Conservation (phyloP, 2,888 invertebrate genomes). For the Scaptomyza polygonia region DNA sequence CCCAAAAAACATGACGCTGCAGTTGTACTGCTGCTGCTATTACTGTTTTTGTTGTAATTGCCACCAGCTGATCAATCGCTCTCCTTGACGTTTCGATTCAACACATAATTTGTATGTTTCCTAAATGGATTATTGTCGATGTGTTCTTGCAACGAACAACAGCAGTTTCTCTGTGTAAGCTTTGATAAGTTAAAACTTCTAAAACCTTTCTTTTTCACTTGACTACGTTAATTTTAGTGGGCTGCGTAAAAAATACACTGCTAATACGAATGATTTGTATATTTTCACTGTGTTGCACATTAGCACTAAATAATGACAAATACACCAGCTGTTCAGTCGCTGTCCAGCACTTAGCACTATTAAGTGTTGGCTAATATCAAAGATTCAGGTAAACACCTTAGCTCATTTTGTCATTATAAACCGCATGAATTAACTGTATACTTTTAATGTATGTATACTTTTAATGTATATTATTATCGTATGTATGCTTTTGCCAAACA, state of each 20-base stretch:
- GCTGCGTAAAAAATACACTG: constrained; percentile 65
- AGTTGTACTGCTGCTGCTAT: constrained; percentile 33
- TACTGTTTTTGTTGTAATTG: constrained; percentile 41
- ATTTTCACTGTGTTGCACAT: constrained; percentile 54
- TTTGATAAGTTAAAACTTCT: constrained; percentile 9
- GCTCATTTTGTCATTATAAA: not conserved
- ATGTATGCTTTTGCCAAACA: not conserved
- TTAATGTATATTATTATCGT: too few species aligned
- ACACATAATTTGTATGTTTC: constrained; percentile 40
- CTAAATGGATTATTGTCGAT: constrained; percentile 8
- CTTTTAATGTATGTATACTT: too few species aligned
- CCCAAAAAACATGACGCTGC: constrained; percentile 87
- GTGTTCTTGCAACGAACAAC: constrained; percentile 2
- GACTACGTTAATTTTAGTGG: constrained; percentile 55
- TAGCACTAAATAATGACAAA: constrained; percentile 49
- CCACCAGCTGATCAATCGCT: constrained; percentile 47
- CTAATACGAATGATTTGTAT: constrained; percentile 71
- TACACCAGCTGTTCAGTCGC: constrained; percentile 42
- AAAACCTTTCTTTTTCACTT: constrained; percentile 30
- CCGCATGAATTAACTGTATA: too few species aligned
- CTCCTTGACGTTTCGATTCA: constrained; percentile 47
- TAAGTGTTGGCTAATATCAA: constrained; percentile 33
- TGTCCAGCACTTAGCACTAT: constrained; percentile 32
- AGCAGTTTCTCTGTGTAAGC: constrained; percentile 3
- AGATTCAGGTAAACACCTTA: constrained; percentile 1